Evolutionary conservation across 2,113 vertebrate genomes (phyloP), one percentile per base, ranked within the genome.

Genomic region (Himantopus leucocephalus): DNA sequence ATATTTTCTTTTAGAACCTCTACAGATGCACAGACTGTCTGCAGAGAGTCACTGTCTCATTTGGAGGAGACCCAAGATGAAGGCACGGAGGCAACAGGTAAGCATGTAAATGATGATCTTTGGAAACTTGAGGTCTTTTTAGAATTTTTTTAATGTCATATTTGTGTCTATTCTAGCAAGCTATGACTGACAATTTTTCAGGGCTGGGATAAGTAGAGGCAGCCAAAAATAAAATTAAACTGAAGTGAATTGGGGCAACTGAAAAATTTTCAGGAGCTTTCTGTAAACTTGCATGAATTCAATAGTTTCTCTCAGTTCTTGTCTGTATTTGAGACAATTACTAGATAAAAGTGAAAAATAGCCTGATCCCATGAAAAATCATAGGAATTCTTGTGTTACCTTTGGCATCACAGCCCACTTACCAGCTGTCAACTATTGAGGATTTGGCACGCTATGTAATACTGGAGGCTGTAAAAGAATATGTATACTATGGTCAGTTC

Each of bases 81-180:
- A 81, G 63, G 26, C 20, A 20, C 17, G n/a, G 90, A 96, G 47
- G 39, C 48, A 64, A 17, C 63, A 81, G 96, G 97, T 97, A 59
- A 83, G 55, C 7, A 11, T 27, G 5, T 29, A 8, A 64, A 53
- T 60, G 39, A 29, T 62, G 37, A 50, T 74, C 22, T 35, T 60
- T 89, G 60, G 48, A 81, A 82, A 70, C 19, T 3, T 6, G 5
- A 81, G 14, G 32, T 75, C 23, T 52, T 37, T 19, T 75, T 29
- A 43, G 16, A 9, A 3, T 47, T 48, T 24, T 48, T 70, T 3
- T 4, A 29, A 21, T 52, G 27, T 53, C 45, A 26, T 52, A 58
- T 92, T 81, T 48, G 10, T 87, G 14, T 53, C 29, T 75, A 2
- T 62, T 89, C 39, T 62, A 89, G 24, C 27, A 78, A 48, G 23